Percentiles rank a stretch among this genome's conserved stretches.
These are phyloP conservation scores for Silurus asotus DNA, from an alignment of 2,113 vertebrate genomes.

Conservation along the genomic window DNA sequence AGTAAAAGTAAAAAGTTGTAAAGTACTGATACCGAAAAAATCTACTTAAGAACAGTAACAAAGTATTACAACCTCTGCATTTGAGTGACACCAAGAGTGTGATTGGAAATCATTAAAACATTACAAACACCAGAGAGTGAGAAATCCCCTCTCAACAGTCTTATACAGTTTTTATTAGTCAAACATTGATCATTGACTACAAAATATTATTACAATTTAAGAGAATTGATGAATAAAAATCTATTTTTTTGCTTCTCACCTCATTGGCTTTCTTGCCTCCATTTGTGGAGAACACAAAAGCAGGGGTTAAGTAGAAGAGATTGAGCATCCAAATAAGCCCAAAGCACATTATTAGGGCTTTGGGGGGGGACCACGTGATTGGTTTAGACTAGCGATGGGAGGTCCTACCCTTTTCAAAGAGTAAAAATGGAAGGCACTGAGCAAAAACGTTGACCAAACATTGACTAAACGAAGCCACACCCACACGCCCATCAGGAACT, in stretches of 20 bases:
- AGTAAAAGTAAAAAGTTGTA: too few relatives aligned
- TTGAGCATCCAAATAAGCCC: conserved; percentile 70
- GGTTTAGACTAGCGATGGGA: not conserved
- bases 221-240: not conserved
- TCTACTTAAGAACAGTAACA: too few relatives aligned
- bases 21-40: too few relatives aligned
- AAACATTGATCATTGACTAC: not conserved
- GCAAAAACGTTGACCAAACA: conserved; percentile 77
- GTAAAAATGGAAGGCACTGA: conserved; percentile 75
- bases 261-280: conserved; percentile 70
- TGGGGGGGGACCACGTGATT: conserved; percentile 41
- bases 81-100: not conserved
- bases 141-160: too few relatives aligned
- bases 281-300: conserved; percentile 69
- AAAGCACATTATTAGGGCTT: conserved; percentile 56
- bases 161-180: not conserved
- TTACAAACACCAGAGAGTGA: too few relatives aligned
- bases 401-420: conserved; percentile 70
- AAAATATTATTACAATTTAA: not conserved
- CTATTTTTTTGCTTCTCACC: conserved; percentile 49
- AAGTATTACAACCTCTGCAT: too few relatives aligned
- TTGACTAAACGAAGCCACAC: conserved; percentile 77
- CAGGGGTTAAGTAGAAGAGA: conserved; percentile 73
- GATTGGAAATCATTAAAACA: too few relatives aligned
- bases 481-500: conserved; percentile 77